phyloP scores from a whole-genome alignment of 2,797 vertebrate species.

The Alfaro cultratus region DNA sequence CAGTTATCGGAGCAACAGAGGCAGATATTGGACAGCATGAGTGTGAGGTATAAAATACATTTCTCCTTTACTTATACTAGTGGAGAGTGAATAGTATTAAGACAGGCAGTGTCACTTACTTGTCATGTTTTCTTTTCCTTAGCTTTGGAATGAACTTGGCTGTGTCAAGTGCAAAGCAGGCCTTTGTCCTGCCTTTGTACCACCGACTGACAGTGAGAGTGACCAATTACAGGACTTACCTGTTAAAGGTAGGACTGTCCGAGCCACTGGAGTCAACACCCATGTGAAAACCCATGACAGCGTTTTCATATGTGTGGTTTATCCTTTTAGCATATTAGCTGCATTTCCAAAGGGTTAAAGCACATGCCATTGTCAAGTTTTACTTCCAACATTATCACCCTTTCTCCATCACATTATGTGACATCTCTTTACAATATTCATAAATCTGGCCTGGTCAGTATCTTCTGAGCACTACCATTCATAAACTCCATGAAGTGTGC shows the following conservation, averaged over 20 bases:
- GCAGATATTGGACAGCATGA: slow-evolving; percentile 91
- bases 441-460: slow-evolving; percentile 17
- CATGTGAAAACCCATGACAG: slow-evolving; percentile 5
- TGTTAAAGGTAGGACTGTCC: slow-evolving; percentile 88
- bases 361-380: slow-evolving; percentile 72
- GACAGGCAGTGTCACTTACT: not conserved
- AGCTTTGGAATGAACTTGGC: slow-evolving; percentile 91
- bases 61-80: not conserved
- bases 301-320: slow-evolving; percentile 26
- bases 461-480: slow-evolving; percentile 44
- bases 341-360: slow-evolving; percentile 41
- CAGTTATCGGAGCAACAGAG: slow-evolving; percentile 82
- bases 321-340: slow-evolving; percentile 5
- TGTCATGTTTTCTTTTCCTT: slow-evolving; percentile 26
- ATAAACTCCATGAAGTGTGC: slow-evolving; percentile 48
- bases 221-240: slow-evolving; percentile 83
- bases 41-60: slow-evolving; percentile 86
- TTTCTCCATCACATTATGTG: slow-evolving; percentile 43
- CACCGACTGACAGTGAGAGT: slow-evolving; percentile 71
- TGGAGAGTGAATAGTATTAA: not conserved
- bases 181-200: slow-evolving; percentile 81
- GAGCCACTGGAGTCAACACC: slow-evolving; percentile 48
- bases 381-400: slow-evolving; percentile 31
- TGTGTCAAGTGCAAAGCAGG: slow-evolving; percentile 87
- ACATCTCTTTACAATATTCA: slow-evolving; percentile 47